Evolutionary conservation across 1,140 invertebrate genomes (phyloP), one percentile per base, ranked within the genome.

Genomic region (Oedothorax gibbosus): DNA sequence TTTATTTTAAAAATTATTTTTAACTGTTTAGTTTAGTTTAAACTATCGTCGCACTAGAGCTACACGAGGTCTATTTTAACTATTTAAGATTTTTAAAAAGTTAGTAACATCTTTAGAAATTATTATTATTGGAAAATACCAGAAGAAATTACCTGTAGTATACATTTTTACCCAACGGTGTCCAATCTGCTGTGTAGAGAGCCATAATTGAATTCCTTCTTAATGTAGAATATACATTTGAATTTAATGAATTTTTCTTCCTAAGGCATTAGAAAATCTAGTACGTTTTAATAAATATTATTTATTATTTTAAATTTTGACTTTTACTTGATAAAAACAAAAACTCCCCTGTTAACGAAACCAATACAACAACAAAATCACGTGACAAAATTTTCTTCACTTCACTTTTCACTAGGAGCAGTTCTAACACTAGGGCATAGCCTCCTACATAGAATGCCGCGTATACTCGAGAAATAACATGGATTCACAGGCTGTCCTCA

Each of bases 111-210:
- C n/a, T 68, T n/a, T 11, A 54, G 15, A 64, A 50, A 49, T 49
- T 49, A 11, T 3, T 64, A 64, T 78, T 62, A 51, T 78, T 73
- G 12, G 12, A 4, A 49, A 78, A 50, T 75, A 21, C 12, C 54
- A 75, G 0, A 20, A 0, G 7, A 57, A 51, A 73, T 88, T 91
- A 94, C 90, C 89, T 89, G 87, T 93, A 94, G 89, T 94, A 94
- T 11, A 91, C 89, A 88, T 94, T 93, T 64, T 91, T 90, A 35
- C 93, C 93, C 56, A 94, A 88, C 18, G 93, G 92, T 88, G 93
- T 94, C 94, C 94, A 95, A 88, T 94, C 93, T 49, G 93, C 93
- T 75, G 93, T 94, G 78, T 93, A 88, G 89, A 94, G 91, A 56
- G 91, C 92, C 88, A 88, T 88, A n/a, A 21, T 68, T 84, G 18